Base-by-base conservation (phyloP, 2,113 vertebrate species). In the Corydoras maculifer region DNA sequence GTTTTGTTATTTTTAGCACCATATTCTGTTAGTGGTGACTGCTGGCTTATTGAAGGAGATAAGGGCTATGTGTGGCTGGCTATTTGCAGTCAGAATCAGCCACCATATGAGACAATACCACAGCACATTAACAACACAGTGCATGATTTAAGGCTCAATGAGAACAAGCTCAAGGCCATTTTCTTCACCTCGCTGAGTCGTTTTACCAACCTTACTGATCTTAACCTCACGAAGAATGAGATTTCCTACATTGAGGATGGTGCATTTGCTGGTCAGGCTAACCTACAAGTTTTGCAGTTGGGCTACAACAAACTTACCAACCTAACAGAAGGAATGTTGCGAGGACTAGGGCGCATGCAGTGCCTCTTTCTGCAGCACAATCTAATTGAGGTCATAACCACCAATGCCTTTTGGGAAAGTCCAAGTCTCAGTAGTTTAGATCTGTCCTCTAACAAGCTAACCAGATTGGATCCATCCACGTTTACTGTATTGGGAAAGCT, bases 61-160 rank as follows among this genome's bases (percentile, higher is more conserved):
- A 98, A 98, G 84, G 96, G 96, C 61, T 99, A 98, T 0, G 96
- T 98, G 79, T 98, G 97, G 97, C 86, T 98, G 84, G 97, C 96
- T 55, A 98, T 98, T 87, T 99, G 97, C 90, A 99, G 97, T 87
- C 96, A 98, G 88, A 99, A 99, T 87, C 97, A 99, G 84, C 97
- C 97, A 0, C 97, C 96, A 0, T 99, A 98, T 0, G 97, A 99
- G 88, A 95, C 95, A 65, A 97, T 99, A 63, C 97, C 96, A 0
- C 95, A 98, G 87, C 97, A 99, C 78, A 99, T 99, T 87, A 99
- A 99, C 88, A 99, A 96, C 89, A 99, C 97, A 0, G 97, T 99
- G 82, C 94, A 98, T 0, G 97, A 99, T 84, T 87, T 99, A 84
- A 89, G 96, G 65, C 89, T 99, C 73, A 98, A 98, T 0, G 95